Base-by-base conservation (phyloP, 2,797 vertebrate species). In the Cossypha caffra region DNA sequence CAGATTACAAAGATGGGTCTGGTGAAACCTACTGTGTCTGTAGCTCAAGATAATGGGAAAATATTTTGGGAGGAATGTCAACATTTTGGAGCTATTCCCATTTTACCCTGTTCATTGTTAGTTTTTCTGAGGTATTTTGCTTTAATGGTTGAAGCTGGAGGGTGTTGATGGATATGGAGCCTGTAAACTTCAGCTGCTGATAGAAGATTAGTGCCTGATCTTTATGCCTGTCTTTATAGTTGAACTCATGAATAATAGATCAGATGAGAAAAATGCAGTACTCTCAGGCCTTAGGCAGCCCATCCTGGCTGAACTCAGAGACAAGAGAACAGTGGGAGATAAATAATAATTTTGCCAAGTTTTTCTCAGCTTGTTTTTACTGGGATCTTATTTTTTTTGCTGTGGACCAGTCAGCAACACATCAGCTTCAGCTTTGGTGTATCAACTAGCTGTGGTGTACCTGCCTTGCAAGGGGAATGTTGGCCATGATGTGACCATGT, bases 181-280 rank as follows among this genome's bases (percentile, higher is more conserved):
- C 51, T 73, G n/a, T 74, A 64, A 90, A 63, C 48, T 67, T 83
- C 40, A 88, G 79, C 45, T 88, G 68, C 73, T 42, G 66, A 18
- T 68, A 11, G 0, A 25, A 73, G 55, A 68, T 72, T 19, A 69
- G 45, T 33, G 38, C 38, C 38, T 38, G 42, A 48, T 72, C 86
- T 90, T 86, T 79, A 45, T 51, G 35, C 29, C 57, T 50, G 52
- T 62, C 4, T 4, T 69, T 86, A 14, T n/a, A 18, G 79, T 45
- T 80, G 73, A 92, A 47, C n/a, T 64, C 19, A 18, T 4, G 10
- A 77, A 43, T 37, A 91, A 42, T 45, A 63, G 52, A 66, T 64
- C 43, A 51, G 43, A 17, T 48, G 33, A 74, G 43, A 37, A 69
- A 73, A 88, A 54, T 28, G 43, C 33, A 26, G 52, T 14, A 20